Percentiles rank a stretch among this genome's conserved stretches.
Evolutionary conservation across 30 jellyfish, hydroid and myxozoan species (phyloP).

Genomic region (Turritopsis dohrnii): DNA sequence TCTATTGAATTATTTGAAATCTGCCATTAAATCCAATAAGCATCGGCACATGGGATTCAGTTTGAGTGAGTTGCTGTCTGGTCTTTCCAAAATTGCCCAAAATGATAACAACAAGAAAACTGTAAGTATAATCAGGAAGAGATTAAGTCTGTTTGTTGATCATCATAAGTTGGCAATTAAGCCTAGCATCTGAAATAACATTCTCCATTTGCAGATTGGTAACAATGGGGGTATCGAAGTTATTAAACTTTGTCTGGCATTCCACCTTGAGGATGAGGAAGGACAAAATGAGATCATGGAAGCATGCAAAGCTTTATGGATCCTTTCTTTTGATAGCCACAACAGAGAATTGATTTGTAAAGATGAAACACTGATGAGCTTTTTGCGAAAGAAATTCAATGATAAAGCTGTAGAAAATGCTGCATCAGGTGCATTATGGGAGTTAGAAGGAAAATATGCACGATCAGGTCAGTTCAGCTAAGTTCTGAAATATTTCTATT

Average conservation of each 20-base stretch:
- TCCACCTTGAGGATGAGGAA: constrained; percentile 25
- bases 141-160: background rate
- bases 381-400: constrained; percentile 16
- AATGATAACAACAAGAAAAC: constrained; percentile 54
- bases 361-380: constrained; percentile 11
- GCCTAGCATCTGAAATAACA: background rate
- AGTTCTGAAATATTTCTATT: background rate
- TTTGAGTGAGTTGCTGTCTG: constrained; percentile 44
- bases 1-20: constrained; percentile 21
- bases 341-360: constrained; percentile 33
- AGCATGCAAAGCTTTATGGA: constrained; percentile 44
- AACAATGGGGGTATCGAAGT: constrained; percentile 42
- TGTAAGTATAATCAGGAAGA: constrained; percentile 23
- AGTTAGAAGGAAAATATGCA: constrained; percentile 46
- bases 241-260: background rate
- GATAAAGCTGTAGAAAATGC: constrained; percentile 38
- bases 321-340: constrained; percentile 50
- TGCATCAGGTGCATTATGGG: constrained; percentile 70
- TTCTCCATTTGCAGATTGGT: constrained; percentile 41
- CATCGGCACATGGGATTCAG: constrained; percentile 49
- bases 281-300: constrained; percentile 33
- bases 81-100: constrained; percentile 45
- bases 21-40: constrained; percentile 29
- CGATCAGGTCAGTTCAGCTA: constrained; percentile 12
- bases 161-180: background rate